Evolutionary conservation across 2,113 vertebrate genomes (phyloP), one percentile per base, ranked within the genome.

Genomic region (Gila orcuttii): DNA sequence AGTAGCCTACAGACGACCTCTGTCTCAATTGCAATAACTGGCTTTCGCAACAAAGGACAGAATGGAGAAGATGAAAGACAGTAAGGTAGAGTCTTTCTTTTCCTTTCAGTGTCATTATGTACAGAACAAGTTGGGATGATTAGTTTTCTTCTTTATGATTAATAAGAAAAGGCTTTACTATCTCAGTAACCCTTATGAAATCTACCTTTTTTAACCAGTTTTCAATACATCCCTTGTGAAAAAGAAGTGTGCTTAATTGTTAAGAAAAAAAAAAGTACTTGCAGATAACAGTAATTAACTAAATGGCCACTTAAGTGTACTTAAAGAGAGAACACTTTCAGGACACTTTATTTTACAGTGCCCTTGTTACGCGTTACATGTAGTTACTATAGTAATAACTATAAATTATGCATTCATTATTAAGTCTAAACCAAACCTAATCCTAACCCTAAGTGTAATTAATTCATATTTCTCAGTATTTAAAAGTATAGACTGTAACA

Each of bases 41-140:
- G 4, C 25, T 52, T 50, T 69, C 0, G 6, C 45, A 69, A 23
- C 62, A 69, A 5, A 23, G 31, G 85, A 39, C 33, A 90, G 88
- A 75, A 95, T 94, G 94, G 92, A 95, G 86, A 93, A 87, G 11
- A 90, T 95, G 85, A 88, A 90, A 17, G 92, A 93, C n/a, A 90
- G 75, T 78, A 94, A 92, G 93, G 94, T 95, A 90, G 50, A 71
- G 36, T 45, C 76, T 64, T 42, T 25, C n/a, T n/a, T 42, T 66
- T 6, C 85, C 75, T 55, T 31, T 25, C 13, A 13, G 3, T 79
- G 31, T 28, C 4, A 25, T 39, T 4, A 42, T 8, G 55, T 28
- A 47, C 3, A 80, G 12, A 77, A 52, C 13, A 5, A 47, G 59
- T 47, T 42, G 1, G 28, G 79, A 79, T 33, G 31, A 42, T 79